Evolutionary conservation across 1,140 invertebrate species (phyloP), one percentile per base, ranked within the genome.

Genomic region (Procambarus virginalis): DNA sequence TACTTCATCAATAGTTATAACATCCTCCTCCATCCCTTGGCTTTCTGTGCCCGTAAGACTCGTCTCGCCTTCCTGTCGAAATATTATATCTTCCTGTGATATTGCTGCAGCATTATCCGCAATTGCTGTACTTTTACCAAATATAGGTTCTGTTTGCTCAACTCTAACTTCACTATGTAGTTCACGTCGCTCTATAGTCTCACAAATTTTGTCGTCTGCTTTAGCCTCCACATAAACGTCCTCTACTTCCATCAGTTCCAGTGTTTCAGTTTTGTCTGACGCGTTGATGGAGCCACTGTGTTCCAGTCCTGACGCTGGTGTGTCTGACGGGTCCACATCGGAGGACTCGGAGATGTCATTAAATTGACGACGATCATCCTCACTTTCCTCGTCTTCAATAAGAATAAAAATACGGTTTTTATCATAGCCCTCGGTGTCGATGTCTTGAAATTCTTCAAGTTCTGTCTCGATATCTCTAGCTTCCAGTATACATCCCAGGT

Each of bases 301-400:
- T 10, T 55, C 22, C 4, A 45, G 45, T 20, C 46, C 46, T 48
- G 9, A 20, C 3, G 51, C 68, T 14, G 48, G 22, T 22, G 34
- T 9, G 34, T 70, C 64, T 68, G 2, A 46, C 3, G 48, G 83
- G 14, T 73, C 45, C 22, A 86, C 5, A 2, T 86, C 84, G 14
- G 84, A 77, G 3, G 45, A 73, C 46, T 86, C 84, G 3, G 84
- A 86, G 34, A 48, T 48, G 22, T 86, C 73, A n/a, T 51, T 85
- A 58, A 45, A 4, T 34, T n/a, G n/a, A 45, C 75, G 84, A 3
- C 75, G 84, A 46, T 86, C 84, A 45, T 86, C 84, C 34, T 86
- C 84, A 60, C 84, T 86, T 45, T 86, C 84, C 55, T 86, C 84
- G 34, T 86, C 84, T 49, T 86, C 84, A 60, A 86, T 86, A 6